Percentiles rank a stretch among this genome's conserved stretches.
phyloP scores from a whole-genome alignment of 1,140 invertebrate genomes.

The Cylas formicarius region DNA sequence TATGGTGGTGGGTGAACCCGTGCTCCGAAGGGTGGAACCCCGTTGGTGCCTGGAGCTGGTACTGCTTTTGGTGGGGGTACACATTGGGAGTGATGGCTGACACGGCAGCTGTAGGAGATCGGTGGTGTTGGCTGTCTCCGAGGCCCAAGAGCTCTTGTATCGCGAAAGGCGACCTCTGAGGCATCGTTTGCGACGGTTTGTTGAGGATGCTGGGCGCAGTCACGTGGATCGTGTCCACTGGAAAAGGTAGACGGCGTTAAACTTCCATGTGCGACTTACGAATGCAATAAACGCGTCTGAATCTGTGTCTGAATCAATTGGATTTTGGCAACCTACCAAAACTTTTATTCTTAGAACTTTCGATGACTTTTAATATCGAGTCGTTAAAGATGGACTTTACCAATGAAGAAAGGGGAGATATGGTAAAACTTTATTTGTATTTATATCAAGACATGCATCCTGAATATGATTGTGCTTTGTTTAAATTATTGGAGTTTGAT shows the following conservation, averaged over 20 bases:
- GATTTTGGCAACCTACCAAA: no score
- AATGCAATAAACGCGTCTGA: no score
- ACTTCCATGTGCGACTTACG: no score
- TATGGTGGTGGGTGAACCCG: conserved; percentile 51
- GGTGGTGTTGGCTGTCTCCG: conserved; percentile 48
- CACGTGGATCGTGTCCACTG: conserved; percentile 40
- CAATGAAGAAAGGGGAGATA: no score
- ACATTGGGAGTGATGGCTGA: conserved; percentile 41
- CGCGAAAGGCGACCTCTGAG: conserved; percentile 82
- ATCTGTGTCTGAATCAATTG: no score
- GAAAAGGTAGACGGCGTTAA: conserved; percentile 4
- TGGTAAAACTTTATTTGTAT: no score
- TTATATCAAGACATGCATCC: no score
- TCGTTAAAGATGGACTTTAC: no score
- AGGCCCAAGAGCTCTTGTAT: conserved; percentile 85
- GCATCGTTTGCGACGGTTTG: conserved; percentile 49
- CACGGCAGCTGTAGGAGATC: conserved; percentile 45
- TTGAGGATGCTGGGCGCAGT: conserved; percentile 42
- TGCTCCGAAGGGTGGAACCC: conserved; percentile 40
- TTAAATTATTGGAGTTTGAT: no score
- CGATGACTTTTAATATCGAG: no score
- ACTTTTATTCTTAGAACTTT: no score
- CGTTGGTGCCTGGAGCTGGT: conserved; percentile 37
- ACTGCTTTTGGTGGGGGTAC: conserved; percentile 35
- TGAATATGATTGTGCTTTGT: no score